A percentile compares a stretch with the other conserved stretches of the same genome.
These are phyloP conservation scores for Lycaena phlaeas DNA, from an alignment of 2,888 invertebrate species.

Conservation along the genomic window DNA sequence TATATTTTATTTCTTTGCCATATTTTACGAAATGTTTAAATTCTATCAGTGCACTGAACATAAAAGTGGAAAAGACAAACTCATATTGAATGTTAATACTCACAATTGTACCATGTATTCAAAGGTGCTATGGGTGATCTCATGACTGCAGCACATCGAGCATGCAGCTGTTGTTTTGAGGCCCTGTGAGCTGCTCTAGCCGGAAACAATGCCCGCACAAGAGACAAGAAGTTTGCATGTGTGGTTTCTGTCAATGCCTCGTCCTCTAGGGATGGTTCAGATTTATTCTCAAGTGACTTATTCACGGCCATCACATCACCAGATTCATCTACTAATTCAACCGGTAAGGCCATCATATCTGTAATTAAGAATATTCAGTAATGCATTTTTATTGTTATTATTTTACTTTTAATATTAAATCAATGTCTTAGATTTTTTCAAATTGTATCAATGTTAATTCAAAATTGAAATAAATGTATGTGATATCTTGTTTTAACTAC, in stretches of 20 bases:
- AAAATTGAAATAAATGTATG: no score
- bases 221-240: conserved; percentile 88
- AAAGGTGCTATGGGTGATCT: conserved; percentile 85
- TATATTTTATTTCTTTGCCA: not conserved
- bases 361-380: no score
- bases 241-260: conserved; percentile 82
- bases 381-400: no score
- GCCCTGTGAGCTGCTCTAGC: conserved; percentile 89
- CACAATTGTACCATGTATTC: conserved; percentile 83
- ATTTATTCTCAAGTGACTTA: conserved; percentile 30
- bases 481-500: no score
- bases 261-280: conserved; percentile 35
- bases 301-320: conserved; percentile 49
- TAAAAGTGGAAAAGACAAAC: no score
- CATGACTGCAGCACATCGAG: conserved; percentile 81
- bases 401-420: no score
- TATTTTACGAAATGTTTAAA: no score
- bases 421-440: no score
- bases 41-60: no score
- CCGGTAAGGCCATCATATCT: conserved; percentile 85
- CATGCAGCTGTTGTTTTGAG: conserved; percentile 81
- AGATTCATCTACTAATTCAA: conserved; percentile 78
- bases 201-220: conserved; percentile 90
- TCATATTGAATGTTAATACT: no score
- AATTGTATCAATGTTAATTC: no score